Evolutionary conservation across 2,888 invertebrate genomes (phyloP).

Genomic region (Fissipunctia ypsillon): DNA sequence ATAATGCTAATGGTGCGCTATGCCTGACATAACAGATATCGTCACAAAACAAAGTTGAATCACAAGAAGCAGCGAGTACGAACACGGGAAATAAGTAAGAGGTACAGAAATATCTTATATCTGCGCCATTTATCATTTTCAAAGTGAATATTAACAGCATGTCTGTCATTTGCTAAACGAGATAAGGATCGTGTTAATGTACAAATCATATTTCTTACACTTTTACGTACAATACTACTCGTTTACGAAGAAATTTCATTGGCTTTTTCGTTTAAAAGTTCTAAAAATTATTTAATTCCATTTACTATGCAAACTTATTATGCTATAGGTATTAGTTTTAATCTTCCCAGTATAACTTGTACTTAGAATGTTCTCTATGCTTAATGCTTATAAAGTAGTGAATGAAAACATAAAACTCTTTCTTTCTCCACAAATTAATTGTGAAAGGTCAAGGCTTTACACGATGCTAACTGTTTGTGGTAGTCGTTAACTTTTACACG

Average conservation of each 20-base stretch:
- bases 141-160: conserved; percentile 55
- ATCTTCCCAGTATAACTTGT: not conserved
- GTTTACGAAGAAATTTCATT: not conserved
- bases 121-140: conserved; percentile 62
- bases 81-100: conserved; percentile 42
- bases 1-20: conserved; percentile 32
- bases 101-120: conserved; percentile 47
- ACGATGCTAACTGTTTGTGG: not conserved
- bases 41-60: conserved; percentile 61
- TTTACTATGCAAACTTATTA: not conserved
- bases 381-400: conserved; percentile 8
- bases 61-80: conserved; percentile 30
- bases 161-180: conserved; percentile 61
- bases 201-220: conserved; percentile 32
- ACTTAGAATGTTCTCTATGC: not conserved
- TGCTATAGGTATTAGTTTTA: not conserved
- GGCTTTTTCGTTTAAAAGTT: not conserved
- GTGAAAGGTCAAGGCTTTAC: conserved; percentile 7
- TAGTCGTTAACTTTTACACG: not conserved
- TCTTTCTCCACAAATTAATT: conserved; percentile 6
- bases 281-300: not conserved
- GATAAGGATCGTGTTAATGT: conserved; percentile 46
- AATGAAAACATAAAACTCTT: conserved; percentile 9
- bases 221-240: conserved; percentile 4
- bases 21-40: conserved; percentile 33